These are phyloP conservation scores for Temnopleurus reevesii DNA, from an alignment of 53 echinoderm and acorn worm genomes.

Conservation along the genomic window DNA sequence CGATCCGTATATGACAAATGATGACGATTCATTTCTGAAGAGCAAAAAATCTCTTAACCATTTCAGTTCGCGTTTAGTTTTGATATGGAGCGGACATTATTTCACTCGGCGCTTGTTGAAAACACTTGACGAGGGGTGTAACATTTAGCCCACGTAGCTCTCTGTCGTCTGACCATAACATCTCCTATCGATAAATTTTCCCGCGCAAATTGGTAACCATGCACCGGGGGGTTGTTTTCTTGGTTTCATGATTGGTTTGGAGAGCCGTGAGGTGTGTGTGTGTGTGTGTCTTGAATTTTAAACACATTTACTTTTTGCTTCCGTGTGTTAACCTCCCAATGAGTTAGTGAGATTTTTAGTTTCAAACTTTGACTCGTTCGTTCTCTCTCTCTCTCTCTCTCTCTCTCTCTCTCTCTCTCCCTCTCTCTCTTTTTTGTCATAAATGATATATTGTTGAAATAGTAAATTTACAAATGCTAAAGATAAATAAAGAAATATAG, in stretches of 20 bases:
- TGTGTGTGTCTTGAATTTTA: not conserved
- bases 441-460: too few relatives aligned
- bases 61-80: not conserved
- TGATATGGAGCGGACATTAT: constrained; percentile 22
- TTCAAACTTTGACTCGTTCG: too few relatives aligned
- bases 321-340: too few relatives aligned
- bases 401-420: too few relatives aligned
- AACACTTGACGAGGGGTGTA: constrained; percentile 47
- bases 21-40: not conserved
- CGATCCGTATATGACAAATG: too few relatives aligned
- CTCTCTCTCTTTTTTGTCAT: too few relatives aligned
- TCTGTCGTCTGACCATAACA: constrained; percentile 36
- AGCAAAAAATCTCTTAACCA: not conserved
- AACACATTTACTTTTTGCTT: not conserved
- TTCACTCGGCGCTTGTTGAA: constrained; percentile 29
- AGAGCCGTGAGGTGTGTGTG: not conserved
- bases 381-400: too few relatives aligned
- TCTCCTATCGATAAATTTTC: constrained; percentile 20
- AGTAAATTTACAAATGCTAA: too few relatives aligned
- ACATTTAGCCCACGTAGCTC: constrained; percentile 37
- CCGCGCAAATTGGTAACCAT: constrained; percentile 29
- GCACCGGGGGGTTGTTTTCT: not conserved
- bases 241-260: not conserved
- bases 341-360: too few relatives aligned
- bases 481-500: too few relatives aligned